Conservation (phyloP, 1,140 invertebrate species). For the Hermetia illucens region DNA sequence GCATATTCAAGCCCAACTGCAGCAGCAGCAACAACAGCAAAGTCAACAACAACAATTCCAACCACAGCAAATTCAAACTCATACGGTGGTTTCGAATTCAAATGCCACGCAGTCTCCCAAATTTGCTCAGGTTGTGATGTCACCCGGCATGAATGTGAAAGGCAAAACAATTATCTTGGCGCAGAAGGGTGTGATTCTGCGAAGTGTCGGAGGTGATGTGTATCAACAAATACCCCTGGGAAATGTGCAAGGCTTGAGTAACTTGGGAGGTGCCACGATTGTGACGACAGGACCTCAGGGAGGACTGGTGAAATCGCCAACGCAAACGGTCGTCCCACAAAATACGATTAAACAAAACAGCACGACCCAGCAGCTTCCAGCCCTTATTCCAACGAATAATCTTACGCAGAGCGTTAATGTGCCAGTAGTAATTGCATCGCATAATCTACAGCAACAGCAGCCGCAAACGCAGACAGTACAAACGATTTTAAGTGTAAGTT, state of each 20-base stretch:
- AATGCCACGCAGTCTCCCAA: slow-evolving; percentile 27
- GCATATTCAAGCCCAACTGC: slow-evolving; percentile 24
- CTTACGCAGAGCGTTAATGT: not conserved
- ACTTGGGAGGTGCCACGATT: slow-evolving; percentile 18
- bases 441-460: slow-evolving; percentile 23
- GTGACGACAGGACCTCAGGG: slow-evolving; percentile 25
- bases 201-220: slow-evolving; percentile 28
- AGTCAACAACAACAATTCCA: slow-evolving; percentile 10
- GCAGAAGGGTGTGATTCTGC: slow-evolving; percentile 26
- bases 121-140: slow-evolving; percentile 18
- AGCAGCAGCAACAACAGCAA: slow-evolving; percentile 25
- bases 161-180: slow-evolving; percentile 29
- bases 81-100: slow-evolving; percentile 25
- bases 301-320: slow-evolving; percentile 23
- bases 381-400: slow-evolving; percentile 25
- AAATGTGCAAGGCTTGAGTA: slow-evolving; percentile 20
- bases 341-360: slow-evolving; percentile 14
- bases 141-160: slow-evolving; percentile 10
- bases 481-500: slow-evolving; percentile 23
- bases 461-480: slow-evolving; percentile 6
- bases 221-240: slow-evolving; percentile 30
- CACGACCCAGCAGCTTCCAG: slow-evolving; percentile 18
- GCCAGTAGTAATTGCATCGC: slow-evolving; percentile 11
- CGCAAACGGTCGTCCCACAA: slow-evolving; percentile 5
- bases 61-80: not conserved